phyloP scores from a whole-genome alignment of 2,888 invertebrate genomes.

The Caenorhabditis sp. region DNA sequence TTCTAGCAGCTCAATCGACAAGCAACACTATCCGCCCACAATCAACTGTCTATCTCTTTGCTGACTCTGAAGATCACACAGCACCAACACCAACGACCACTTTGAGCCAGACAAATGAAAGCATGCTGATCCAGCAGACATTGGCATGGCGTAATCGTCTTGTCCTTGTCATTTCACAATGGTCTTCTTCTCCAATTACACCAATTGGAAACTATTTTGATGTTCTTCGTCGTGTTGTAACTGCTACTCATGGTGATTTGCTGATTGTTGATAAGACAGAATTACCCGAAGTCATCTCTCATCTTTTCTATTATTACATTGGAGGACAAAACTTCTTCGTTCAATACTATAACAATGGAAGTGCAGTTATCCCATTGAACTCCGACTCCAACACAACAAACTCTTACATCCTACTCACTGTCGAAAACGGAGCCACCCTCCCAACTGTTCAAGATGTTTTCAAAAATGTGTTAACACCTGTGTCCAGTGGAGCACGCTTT shows the following conservation, averaged over 20 bases:
- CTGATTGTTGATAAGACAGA: constrained; percentile 37
- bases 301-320: constrained; percentile 18
- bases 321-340: constrained; percentile 30
- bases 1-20: constrained; percentile 22
- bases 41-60: constrained; percentile 31
- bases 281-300: constrained; percentile 6
- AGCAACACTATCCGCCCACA: constrained; percentile 6
- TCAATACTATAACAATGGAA: constrained; percentile 29
- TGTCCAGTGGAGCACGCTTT: constrained; percentile 13
- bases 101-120: constrained; percentile 24
- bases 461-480: constrained; percentile 12
- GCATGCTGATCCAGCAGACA: constrained; percentile 30
- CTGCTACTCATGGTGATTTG: constrained; percentile 43
- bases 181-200: constrained; percentile 15
- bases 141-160: constrained; percentile 40
- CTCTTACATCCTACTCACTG: constrained; percentile 16
- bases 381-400: constrained; percentile 21
- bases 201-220: constrained; percentile 32
- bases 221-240: constrained; percentile 35
- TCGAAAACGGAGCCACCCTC: constrained; percentile 25
- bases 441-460: constrained; percentile 19
- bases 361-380: constrained; percentile 24
- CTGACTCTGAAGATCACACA: constrained; percentile 19
- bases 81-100: constrained; percentile 22
- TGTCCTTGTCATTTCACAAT: constrained; percentile 40